A percentile compares a stretch with the other conserved stretches of the same genome.
Conservation (phyloP, 2,113 vertebrate genomes). For the Mohoua ochrocephala region DNA sequence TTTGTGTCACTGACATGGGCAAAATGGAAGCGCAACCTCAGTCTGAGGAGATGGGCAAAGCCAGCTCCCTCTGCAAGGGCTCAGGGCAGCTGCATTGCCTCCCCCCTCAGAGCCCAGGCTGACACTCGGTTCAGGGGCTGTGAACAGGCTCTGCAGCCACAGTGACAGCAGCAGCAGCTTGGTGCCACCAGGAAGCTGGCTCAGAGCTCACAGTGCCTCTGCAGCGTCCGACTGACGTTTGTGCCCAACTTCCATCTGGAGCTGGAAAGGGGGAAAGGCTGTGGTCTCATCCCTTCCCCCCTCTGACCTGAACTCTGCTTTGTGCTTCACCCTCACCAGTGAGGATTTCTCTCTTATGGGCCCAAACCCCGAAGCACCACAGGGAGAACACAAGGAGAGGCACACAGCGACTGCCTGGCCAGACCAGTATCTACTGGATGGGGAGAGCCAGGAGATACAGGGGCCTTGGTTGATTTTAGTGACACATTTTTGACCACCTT, state of each 20-base stretch:
- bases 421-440: rapidly evolving
- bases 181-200: neutral
- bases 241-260: neutral
- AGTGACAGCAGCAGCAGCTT: neutral
- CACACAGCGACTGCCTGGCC: neutral
- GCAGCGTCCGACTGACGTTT: neutral
- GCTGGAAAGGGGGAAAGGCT: neutral
- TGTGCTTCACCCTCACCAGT: neutral
- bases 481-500: neutral
- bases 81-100: neutral
- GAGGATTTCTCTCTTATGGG: neutral
- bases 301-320: neutral
- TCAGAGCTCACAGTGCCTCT: neutral
- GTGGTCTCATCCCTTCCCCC: neutral
- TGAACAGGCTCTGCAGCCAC: neutral
- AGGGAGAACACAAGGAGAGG: neutral
- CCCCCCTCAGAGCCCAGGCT: neutral
- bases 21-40: neutral
- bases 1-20: neutral
- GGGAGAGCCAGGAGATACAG: neutral
- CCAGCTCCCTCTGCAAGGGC: neutral
- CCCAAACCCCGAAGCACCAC: neutral
- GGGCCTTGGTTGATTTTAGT: neutral
- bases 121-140: neutral
- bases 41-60: neutral